Conservation (phyloP, 2,797 vertebrate genomes). For the Clarias laeviceps region DNA sequence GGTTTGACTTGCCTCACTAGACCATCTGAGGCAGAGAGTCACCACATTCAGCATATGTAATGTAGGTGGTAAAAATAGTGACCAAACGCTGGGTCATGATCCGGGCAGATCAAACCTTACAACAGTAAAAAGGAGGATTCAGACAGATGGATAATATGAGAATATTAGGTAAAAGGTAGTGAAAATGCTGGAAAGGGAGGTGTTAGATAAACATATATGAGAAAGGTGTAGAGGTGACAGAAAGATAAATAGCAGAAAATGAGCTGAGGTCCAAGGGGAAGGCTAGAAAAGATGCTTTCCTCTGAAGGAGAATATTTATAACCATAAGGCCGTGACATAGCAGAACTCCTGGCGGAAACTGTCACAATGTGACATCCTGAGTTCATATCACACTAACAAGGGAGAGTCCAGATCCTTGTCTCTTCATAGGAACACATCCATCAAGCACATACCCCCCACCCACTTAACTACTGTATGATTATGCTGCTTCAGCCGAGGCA, state of each 20-base stretch:
- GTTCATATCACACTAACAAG: slow-evolving; percentile 61
- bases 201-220: slow-evolving; percentile 15
- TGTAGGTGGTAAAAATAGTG: neutral
- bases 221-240: neutral
- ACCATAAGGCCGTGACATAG: slow-evolving; percentile 58
- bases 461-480: neutral
- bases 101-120: neutral
- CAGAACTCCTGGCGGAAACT: slow-evolving; percentile 51
- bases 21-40: neutral
- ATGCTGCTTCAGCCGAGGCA: neutral
- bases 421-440: slow-evolving; percentile 44
- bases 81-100: neutral
- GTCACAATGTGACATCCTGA: slow-evolving; percentile 63
- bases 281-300: slow-evolving; percentile 3
- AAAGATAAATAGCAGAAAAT: neutral
- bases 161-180: neutral
- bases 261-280: slow-evolving; percentile 14
- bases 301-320: slow-evolving; percentile 38
- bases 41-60: neutral
- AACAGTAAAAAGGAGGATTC: neutral
- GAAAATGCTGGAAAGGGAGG: neutral
- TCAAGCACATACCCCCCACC: slow-evolving; percentile 25
- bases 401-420: slow-evolving; percentile 42
- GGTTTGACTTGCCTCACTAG: neutral
- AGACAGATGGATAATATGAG: neutral